Evolutionary conservation across 2,113 vertebrate genomes (phyloP).

Genomic region (Rhinolophus ferrumequinum): DNA sequence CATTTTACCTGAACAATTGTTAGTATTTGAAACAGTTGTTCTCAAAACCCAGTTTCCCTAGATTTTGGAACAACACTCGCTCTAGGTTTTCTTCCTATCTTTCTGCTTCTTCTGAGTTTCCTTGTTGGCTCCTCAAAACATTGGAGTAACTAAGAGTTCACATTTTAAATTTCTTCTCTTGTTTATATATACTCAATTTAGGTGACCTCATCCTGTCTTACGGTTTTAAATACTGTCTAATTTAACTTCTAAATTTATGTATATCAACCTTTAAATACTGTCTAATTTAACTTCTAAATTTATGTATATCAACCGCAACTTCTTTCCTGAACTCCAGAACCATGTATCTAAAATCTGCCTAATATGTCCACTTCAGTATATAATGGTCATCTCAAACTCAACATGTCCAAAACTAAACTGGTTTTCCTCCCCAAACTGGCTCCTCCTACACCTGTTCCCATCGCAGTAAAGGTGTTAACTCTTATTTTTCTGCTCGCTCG

Average conservation of each 20-base stretch:
- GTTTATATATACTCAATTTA: not conserved
- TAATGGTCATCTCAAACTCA: not conserved
- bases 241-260: not conserved
- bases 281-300: not conserved
- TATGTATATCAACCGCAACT: not conserved
- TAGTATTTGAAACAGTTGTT: constrained; percentile 20
- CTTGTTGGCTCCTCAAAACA: not conserved
- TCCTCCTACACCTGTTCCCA: not conserved
- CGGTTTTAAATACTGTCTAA: not conserved
- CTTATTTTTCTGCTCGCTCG: not conserved
- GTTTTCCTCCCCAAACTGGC: not conserved
- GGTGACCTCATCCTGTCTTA: not conserved
- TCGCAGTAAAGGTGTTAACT: not conserved
- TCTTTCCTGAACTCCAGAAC: not conserved
- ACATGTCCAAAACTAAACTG: not conserved
- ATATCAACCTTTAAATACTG: not conserved
- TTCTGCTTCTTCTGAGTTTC: not conserved
- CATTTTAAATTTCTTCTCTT: constrained; percentile 16
- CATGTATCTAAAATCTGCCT: not conserved
- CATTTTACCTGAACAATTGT: not conserved
- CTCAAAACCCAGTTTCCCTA: not conserved
- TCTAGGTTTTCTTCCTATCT: not conserved
- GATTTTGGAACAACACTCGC: not conserved
- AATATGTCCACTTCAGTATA: not conserved
- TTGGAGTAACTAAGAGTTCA: not conserved